Evolutionary conservation across 2,113 vertebrate genomes (phyloP).

Genomic region (Columba janthina): DNA sequence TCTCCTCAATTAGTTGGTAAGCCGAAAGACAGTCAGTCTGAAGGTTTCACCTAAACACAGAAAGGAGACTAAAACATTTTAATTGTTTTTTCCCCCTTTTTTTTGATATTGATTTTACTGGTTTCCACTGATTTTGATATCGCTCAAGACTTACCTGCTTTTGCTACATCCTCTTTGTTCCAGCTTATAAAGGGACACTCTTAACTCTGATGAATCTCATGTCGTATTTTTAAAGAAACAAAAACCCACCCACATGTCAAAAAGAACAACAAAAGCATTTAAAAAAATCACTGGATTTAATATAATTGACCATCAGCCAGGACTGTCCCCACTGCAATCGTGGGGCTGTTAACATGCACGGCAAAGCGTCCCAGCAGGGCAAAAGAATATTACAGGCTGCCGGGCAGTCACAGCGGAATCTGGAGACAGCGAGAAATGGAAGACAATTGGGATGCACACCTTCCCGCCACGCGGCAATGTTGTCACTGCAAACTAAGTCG

Average conservation of each 20-base stretch:
- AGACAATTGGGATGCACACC: not conserved
- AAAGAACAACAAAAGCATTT: not conserved
- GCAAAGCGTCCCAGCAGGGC: not conserved
- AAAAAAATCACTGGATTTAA: not conserved
- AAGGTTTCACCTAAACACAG: not conserved
- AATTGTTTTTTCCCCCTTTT: not conserved
- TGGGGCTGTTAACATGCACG: not conserved
- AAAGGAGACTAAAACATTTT: not conserved
- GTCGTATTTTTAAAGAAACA: not conserved
- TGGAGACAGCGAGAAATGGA: not conserved
- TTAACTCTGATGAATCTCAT: not conserved
- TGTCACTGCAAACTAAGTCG: not conserved
- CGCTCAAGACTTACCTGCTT: not conserved
- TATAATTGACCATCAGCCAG: conserved; percentile 14
- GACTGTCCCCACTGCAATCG: not conserved
- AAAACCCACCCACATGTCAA: not conserved
- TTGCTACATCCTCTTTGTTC: not conserved
- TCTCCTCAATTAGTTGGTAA: not conserved
- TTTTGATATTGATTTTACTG: too few relatives aligned
- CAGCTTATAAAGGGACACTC: not conserved
- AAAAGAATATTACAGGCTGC: not conserved
- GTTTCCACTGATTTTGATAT: too few relatives aligned
- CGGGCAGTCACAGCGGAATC: not conserved
- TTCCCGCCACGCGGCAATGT: not conserved
- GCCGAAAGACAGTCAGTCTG: not conserved